Evolutionary conservation across 2,113 vertebrate species (phyloP), one percentile per base, ranked within the genome.

Genomic region (Ceyx cyanopectus): DNA sequence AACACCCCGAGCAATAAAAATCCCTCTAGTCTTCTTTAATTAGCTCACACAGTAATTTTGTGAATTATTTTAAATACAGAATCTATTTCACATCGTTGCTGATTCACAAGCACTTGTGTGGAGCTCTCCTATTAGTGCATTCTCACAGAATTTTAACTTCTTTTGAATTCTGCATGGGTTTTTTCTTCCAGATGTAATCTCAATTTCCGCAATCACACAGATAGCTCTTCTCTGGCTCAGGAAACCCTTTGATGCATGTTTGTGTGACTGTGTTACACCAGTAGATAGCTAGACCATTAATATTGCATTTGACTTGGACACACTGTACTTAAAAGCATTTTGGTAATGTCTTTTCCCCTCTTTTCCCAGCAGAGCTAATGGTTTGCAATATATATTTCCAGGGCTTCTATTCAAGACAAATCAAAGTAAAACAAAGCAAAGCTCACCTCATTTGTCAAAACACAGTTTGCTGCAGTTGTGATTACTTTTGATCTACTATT

Each of bases 1-100:
- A 96, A 90, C 50, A 86, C 90, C 46, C 61, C 58, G 66, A 92
- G 89, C 88, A 72, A 95, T 88, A 77, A 90, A 78, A 85, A 17
- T 94, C 91, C 70, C 89, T 80, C 87, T 89, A 85, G 94, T 87
- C 45, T 77, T 80, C 84, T 93, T 94, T 96, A 93, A 96, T 91
- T 95, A 95, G 79, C 15, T 75, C 73, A 84, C 54, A 72, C 45
- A 65, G 63, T 93, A 89, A 96, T 96, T 93, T 73, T 86, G 60
- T 81, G 68, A 90, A 90, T 93, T 89, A 87, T 89, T 94, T 94
- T 83, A 95, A 96, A 94, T 83, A 81, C 29, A 68, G 68, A 94
- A 89, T 92, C 63, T 41, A n/a, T 78, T 84, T 89, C 37, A 66
- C 34, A 93, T 60, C 78, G 67, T 91, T 73, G 34, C 57, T 80